Conservation (phyloP, 1,140 invertebrate genomes). For the Samia ricini region DNA sequence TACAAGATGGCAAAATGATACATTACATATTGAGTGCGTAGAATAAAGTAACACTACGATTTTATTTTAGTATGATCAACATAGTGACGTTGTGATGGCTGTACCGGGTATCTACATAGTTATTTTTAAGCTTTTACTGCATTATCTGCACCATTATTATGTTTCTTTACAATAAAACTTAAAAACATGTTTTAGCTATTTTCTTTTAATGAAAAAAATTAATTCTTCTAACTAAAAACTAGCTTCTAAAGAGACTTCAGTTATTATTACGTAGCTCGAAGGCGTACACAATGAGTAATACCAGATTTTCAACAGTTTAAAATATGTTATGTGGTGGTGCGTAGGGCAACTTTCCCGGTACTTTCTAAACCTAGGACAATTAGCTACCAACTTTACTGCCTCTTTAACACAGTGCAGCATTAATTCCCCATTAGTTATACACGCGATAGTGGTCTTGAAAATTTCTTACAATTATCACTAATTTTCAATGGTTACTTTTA, state of each 20-base stretch:
- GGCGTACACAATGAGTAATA: slow-evolving; percentile 41
- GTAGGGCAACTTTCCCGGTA: slow-evolving; percentile 58
- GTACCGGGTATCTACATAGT: no score
- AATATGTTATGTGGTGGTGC: slow-evolving; percentile 50
- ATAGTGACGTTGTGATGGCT: no score
- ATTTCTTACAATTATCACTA: no score
- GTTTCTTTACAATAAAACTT: no score
- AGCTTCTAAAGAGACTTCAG: neutral
- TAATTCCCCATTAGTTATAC: neutral
- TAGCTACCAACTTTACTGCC: slow-evolving; percentile 32
- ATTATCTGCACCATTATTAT: no score
- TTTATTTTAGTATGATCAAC: no score
- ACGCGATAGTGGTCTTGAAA: neutral
- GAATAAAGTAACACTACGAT: no score
- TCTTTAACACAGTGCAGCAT: neutral
- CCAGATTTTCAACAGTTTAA: slow-evolving; percentile 60
- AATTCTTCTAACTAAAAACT: neutral
- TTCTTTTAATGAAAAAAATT: neutral
- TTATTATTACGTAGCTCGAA: slow-evolving; percentile 16
- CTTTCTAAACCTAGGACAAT: slow-evolving; percentile 67
- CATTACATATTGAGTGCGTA: no score
- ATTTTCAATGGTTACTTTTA: no score
- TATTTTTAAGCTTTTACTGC: no score
- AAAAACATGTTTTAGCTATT: no score
- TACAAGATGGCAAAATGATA: no score